A percentile compares a stretch with the other conserved stretches of the same genome.
These are phyloP conservation scores for Phenacoccus solenopsis DNA, from an alignment of 1,140 invertebrate genomes.

Conservation along the genomic window DNA sequence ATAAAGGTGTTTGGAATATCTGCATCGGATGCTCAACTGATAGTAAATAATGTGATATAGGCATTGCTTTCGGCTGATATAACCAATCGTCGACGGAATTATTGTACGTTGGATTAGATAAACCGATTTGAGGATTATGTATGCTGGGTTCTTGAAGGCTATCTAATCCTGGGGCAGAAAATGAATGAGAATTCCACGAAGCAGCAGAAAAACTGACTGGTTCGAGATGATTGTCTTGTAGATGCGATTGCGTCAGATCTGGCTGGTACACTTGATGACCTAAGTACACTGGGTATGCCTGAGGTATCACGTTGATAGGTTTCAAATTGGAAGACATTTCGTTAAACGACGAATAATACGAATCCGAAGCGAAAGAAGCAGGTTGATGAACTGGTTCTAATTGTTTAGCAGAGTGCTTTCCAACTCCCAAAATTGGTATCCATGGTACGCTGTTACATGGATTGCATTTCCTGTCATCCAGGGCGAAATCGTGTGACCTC, in stretches of 20 bases:
- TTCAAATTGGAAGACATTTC: slow-evolving; percentile 6
- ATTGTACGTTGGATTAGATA: neutral
- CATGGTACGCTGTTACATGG: slow-evolving; percentile 62
- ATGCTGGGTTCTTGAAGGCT: neutral
- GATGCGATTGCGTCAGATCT: neutral
- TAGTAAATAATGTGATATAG: slow-evolving; percentile 27
- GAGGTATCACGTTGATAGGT: neutral
- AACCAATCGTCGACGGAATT: slow-evolving; percentile 8
- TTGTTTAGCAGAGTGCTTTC: slow-evolving; percentile 19
- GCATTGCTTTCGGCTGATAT: slow-evolving; percentile 26
- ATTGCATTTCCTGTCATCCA: slow-evolving; percentile 41
- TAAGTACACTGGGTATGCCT: slow-evolving; percentile 16
- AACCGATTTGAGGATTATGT: neutral
- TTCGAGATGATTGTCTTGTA: neutral
- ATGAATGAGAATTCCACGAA: neutral
- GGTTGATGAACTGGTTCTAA: neutral
- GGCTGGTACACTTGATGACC: slow-evolving; percentile 10
- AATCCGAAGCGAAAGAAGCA: neutral
- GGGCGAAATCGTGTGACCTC: slow-evolving; percentile 4
- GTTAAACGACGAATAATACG: slow-evolving; percentile 17
- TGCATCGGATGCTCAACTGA: slow-evolving; percentile 30
- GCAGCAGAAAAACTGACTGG: too few species aligned
- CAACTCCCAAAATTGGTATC: slow-evolving; percentile 53
- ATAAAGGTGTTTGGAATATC: slow-evolving; percentile 27
- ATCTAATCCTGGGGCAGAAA: neutral